These are phyloP conservation scores for Erebia ligea DNA, from an alignment of 2,888 invertebrate species.

Conservation along the genomic window DNA sequence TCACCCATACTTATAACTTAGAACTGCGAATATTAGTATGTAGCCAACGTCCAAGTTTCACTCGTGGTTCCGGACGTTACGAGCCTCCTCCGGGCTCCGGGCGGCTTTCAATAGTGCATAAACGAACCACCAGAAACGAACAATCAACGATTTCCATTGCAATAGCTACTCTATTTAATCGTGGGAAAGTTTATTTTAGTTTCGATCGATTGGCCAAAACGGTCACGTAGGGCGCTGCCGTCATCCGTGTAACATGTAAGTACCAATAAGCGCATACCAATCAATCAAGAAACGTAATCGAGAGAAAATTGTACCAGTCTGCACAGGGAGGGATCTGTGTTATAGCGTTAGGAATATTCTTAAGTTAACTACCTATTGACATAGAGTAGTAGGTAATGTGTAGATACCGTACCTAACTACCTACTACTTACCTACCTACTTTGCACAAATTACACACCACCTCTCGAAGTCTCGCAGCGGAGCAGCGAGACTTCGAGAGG, in stretches of 20 bases:
- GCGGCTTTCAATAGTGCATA: conserved; percentile 69
- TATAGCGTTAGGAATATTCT: no score
- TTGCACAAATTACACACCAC: no score
- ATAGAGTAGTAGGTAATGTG: no score
- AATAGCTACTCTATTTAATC: conserved; percentile 46
- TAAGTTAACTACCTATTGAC: no score
- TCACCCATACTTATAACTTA: conserved; percentile 80
- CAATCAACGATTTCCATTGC: conserved; percentile 45
- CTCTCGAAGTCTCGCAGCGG: no score
- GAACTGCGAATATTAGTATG: conserved; percentile 67
- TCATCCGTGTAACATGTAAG: conserved; percentile 75
- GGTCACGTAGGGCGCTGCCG: conserved; percentile 64
- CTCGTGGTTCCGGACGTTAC: conserved; percentile 69
- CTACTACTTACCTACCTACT: no score
- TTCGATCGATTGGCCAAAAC: conserved; percentile 39
- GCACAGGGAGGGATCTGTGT: conserved; percentile 50
- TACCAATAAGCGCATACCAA: conserved; percentile 67
- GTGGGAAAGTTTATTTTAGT: conserved; percentile 46
- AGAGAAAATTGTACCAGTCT: conserved; percentile 73
- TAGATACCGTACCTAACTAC: no score
- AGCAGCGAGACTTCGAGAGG: no score
- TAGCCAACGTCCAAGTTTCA: conserved; percentile 68
- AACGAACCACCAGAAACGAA: conserved; percentile 55
- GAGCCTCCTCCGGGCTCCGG: conserved; percentile 67
- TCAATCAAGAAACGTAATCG: conserved; percentile 71